Base-by-base conservation (phyloP, 2,888 invertebrate species). In the Drosophila monieri region DNA sequence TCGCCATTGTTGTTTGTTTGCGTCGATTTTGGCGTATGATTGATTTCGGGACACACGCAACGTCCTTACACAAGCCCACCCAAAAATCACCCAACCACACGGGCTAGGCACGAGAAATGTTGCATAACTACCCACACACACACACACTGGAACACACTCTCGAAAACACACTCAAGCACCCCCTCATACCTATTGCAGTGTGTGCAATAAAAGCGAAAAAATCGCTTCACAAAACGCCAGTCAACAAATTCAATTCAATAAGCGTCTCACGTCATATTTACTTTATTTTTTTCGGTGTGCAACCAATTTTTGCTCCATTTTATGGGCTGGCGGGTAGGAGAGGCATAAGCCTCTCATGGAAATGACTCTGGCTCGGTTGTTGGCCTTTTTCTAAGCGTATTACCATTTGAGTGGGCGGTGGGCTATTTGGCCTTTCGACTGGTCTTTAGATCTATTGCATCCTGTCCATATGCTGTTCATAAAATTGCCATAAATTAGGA, bases 211-310 rank as follows among this genome's bases (percentile, higher is more conserved):
- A n/a, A n/a, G n/a, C n/a, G n/a, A n/a, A n/a, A 15, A n/a, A 41
- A 10, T 15, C 10, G 30, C 21, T 46, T 35, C 25, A 68, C 71
- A 69, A 74, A 77, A 83, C 73, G 54, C 77, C 57, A 77, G 77
- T 83, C 77, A 79, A 76, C 83, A 78, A 83, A 83, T 85, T 77
- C 70, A 57, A 75, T 78, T 85, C 81, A 78, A 80, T 76, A 84
- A 67, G 75, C 78, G 75, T 61, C 65, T 52, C 67, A 56, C 67
- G 69, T 69, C 64, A 51, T 55, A 62, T 69, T 62, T 69, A 37
- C 23, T 37, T 69, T 46, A 48, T 35, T 14, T 32, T 32, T 32
- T 35, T n/a, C 35, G 6, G 35, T 35, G 35, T n/a, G n/a, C n/a
- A 35, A 35, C 35, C 35, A 35, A 35, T 66, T 68, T 39, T 23